A percentile compares a stretch with the other conserved stretches of the same genome.
Conservation (phyloP, 2,113 vertebrate genomes). For the Recurvirostra avosetta region DNA sequence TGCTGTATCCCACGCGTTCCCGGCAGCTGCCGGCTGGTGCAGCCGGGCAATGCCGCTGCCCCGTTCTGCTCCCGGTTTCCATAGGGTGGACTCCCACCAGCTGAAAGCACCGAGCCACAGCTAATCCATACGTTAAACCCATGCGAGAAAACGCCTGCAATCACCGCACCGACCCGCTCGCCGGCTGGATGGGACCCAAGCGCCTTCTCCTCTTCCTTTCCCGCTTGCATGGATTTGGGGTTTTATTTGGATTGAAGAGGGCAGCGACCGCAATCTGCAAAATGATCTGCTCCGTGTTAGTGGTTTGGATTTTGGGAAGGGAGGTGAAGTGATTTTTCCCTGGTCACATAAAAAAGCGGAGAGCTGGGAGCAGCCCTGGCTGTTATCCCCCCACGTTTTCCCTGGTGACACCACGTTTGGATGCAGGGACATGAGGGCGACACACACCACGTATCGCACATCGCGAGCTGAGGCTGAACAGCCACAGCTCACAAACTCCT, state of each 20-base stretch:
- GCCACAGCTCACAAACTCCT: neutral
- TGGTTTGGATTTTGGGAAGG: accelerated
- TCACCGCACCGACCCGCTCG: neutral
- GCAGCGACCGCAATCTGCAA: neutral
- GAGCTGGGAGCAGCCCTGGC: neutral
- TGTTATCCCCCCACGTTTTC: accelerated
- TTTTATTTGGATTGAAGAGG: neutral
- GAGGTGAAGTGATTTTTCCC: neutral
- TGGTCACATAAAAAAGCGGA: neutral
- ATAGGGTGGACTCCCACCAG: neutral
- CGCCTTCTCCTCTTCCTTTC: neutral
- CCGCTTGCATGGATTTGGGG: neutral
- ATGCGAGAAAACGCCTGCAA: neutral
- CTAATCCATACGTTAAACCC: neutral
- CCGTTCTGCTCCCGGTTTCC: neutral
- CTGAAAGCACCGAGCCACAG: neutral
- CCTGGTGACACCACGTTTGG: neutral
- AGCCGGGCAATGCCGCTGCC: accelerated
- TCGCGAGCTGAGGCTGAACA: accelerated
- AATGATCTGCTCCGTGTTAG: neutral
- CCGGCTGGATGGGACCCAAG: neutral
- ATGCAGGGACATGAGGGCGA: neutral
- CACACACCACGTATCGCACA: accelerated
- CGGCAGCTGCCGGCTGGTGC: neutral
- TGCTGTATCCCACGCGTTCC: neutral